Evolutionary conservation across 2,113 vertebrate genomes (phyloP).

Genomic region (Anser cygnoides): DNA sequence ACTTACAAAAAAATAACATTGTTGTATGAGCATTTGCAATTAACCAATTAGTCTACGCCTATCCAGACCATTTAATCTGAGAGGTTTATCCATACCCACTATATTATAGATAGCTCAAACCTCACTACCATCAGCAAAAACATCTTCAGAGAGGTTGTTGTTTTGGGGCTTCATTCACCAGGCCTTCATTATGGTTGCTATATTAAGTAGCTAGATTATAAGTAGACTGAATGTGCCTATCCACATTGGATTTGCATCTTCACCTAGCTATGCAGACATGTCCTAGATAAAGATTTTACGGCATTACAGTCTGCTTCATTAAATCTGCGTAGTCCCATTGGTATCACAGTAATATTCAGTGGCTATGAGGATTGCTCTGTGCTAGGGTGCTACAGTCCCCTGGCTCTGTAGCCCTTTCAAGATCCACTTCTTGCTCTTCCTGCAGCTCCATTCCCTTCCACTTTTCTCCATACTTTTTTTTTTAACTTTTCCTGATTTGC

Average conservation of each 20-base stretch:
- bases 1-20: not conserved
- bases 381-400: not conserved
- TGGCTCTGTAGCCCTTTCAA: not conserved
- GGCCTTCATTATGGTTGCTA: not conserved
- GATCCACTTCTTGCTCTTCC: not conserved
- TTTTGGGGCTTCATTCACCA: not conserved
- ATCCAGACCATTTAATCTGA: not conserved
- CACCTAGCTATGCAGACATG: not conserved
- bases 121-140: not conserved
- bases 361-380: not conserved
- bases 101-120: not conserved
- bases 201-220: not conserved
- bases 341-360: not conserved
- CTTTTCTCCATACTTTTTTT: not conserved
- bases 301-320: not conserved
- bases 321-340: not conserved
- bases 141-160: not conserved
- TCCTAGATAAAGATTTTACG: not conserved
- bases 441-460: not conserved
- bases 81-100: not conserved
- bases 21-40: not conserved
- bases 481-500: not conserved
- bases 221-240: not conserved
- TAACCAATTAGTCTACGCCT: not conserved
- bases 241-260: not conserved